These are phyloP conservation scores for Entomobrya proxima DNA, from an alignment of 2,888 invertebrate genomes.

Conservation along the genomic window DNA sequence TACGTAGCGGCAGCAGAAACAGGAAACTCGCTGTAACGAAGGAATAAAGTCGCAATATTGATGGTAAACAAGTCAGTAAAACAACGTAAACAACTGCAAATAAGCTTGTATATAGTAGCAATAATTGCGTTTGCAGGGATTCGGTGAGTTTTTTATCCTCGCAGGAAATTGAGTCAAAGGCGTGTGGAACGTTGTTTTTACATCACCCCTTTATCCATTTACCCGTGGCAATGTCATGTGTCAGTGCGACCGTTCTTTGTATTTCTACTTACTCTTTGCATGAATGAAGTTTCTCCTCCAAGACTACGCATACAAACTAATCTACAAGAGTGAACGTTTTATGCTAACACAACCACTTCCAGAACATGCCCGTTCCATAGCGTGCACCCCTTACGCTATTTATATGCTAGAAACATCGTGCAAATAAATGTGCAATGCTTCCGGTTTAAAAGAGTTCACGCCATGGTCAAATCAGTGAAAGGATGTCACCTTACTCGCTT, in stretches of 20 bases:
- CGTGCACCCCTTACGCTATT: too few relatives aligned
- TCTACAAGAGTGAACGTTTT: too few relatives aligned
- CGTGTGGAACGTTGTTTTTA: conserved; percentile 17
- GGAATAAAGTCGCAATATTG: not conserved
- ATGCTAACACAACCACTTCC: too few relatives aligned
- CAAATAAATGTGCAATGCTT: too few relatives aligned
- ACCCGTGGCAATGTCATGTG: conserved; percentile 31
- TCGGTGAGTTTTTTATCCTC: not conserved
- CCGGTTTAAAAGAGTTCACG: not conserved
- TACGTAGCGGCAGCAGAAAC: not conserved
- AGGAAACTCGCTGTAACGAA: not conserved
- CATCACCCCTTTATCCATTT: conserved; percentile 42
- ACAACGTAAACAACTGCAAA: not conserved
- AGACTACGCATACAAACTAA: too few relatives aligned
- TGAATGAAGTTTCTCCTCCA: not conserved
- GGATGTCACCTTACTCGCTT: not conserved
- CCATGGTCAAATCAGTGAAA: not conserved
- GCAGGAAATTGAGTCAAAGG: conserved; percentile 45
- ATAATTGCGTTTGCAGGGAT: not conserved
- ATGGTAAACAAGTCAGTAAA: not conserved
- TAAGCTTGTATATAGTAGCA: too few relatives aligned
- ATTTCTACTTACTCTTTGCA: not conserved
- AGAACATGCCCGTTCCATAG: too few relatives aligned
- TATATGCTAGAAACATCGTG: too few relatives aligned
- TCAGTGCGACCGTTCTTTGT: not conserved